These are phyloP conservation scores for Montipora sp. DNA, from an alignment of 64 coral and sea anemone species.

Conservation along the genomic window DNA sequence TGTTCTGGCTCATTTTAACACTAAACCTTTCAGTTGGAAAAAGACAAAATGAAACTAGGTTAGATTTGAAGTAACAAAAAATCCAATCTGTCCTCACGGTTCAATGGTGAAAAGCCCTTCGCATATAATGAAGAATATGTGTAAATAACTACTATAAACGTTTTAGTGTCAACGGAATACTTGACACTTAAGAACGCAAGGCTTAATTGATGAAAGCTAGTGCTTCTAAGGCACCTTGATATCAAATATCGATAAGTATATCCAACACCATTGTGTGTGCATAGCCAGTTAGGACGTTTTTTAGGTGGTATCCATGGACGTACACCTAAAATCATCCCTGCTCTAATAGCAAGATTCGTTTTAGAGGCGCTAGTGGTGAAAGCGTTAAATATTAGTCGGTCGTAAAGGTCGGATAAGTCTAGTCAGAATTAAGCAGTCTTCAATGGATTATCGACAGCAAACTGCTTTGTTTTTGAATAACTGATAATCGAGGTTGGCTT, in stretches of 20 bases:
- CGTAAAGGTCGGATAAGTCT: too few relatives aligned
- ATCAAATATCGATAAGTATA: slow-evolving; percentile 23
- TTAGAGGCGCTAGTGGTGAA: too few relatives aligned
- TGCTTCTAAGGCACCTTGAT: not conserved
- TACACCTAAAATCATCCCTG: not conserved
- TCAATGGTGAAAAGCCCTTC: not conserved
- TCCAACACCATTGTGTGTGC: not conserved
- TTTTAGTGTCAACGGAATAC: not conserved
- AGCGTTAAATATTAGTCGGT: too few relatives aligned
- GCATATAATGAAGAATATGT: not conserved
- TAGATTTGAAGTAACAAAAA: too few relatives aligned
- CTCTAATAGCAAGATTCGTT: not conserved
- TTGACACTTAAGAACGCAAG: not conserved
- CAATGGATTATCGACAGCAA: too few relatives aligned
- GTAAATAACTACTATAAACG: slow-evolving; percentile 12
- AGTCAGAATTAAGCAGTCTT: too few relatives aligned
- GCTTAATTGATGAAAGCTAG: not conserved
- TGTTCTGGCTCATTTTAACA: not conserved
- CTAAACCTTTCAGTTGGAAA: not conserved
- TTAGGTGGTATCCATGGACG: not conserved
- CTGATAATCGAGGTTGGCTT: too few relatives aligned
- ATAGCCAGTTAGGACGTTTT: not conserved
- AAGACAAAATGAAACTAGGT: not conserved
- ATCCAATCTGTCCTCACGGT: too few relatives aligned
- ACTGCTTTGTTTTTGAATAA: too few relatives aligned